Conservation (phyloP, 2,797 vertebrate species). For the Clarias platycephalus region DNA sequence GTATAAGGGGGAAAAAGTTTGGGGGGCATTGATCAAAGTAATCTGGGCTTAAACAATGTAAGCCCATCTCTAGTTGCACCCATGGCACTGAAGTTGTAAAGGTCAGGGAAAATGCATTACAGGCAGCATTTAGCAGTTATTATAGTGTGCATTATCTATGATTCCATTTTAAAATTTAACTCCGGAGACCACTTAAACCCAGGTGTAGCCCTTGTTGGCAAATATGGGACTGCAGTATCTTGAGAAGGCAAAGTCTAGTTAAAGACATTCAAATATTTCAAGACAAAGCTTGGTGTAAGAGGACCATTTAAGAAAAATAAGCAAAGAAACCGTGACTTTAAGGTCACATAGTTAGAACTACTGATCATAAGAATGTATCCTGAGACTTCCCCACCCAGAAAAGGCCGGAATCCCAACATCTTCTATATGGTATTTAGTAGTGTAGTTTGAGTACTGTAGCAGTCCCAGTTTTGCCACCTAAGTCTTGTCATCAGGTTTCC, state of each 20-base stretch:
- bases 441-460: not conserved
- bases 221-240: not conserved
- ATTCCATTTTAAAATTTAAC: not conserved
- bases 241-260: not conserved
- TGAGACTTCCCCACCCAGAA: not conserved
- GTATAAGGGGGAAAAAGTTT: not conserved
- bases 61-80: not conserved
- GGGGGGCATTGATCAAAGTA: not conserved
- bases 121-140: not conserved
- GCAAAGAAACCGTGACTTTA: no score
- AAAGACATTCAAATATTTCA: not conserved
- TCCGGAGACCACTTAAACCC: not conserved
- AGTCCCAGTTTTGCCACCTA: not conserved
- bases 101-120: not conserved
- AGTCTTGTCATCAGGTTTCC: not conserved
- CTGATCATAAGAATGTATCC: no score
- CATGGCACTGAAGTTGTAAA: not conserved
- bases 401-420: not conserved
- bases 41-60: not conserved
- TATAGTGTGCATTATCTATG: not conserved
- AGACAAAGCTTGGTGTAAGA: not conserved
- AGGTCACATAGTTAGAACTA: no score
- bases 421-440: not conserved
- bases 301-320: not conserved
- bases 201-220: not conserved